Evolutionary conservation across 2,888 invertebrate species (phyloP), one percentile per base, ranked within the genome.

Genomic region (Parthenolecanium corni): DNA sequence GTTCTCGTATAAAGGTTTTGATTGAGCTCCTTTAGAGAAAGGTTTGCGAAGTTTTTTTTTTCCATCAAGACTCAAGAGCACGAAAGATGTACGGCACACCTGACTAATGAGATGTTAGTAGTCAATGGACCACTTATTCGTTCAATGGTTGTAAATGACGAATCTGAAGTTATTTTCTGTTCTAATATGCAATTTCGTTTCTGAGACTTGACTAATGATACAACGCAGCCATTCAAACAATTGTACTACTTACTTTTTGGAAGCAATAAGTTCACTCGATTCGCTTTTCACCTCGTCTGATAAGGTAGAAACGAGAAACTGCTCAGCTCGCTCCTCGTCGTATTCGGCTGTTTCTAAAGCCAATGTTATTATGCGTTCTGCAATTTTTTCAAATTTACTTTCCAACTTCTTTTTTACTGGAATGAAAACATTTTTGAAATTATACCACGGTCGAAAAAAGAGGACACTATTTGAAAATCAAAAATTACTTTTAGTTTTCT

Each of bases 301-400:
- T 40, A 38, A 3, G 6, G 61, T 61, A 5, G 61, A 47, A 40
- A 38, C 51, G 11, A 61, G 23, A 40, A 93, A 87, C 72, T 87
- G 85, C 67, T 81, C 82, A 0, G 91, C 89, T 62, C 85, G 79
- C 61, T 84, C 83, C 72, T 89, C 89, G 67, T 90, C 85, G 74
- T 84, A 93, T 70, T 86, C 84, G 0, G 89, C 89, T 70, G 90
- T 89, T 70, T 94, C 92, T 66, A 93, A 75, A 0, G 93, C 94
- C 73, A 93, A 84, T 1, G 82, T 76, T 56, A 93, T 82, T 12
- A 94, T 84, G 66, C 86, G 81, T 68, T 89, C 89, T 0, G 89
- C 85, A 31, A 90, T 81, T 52, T 81, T 80, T 57, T 80, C 81
- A 73, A 87, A 90, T 70, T 84, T 83, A 64, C 79, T 78, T 73